Conservation (phyloP, 2,113 vertebrate genomes). For the Furnarius figulus region DNA sequence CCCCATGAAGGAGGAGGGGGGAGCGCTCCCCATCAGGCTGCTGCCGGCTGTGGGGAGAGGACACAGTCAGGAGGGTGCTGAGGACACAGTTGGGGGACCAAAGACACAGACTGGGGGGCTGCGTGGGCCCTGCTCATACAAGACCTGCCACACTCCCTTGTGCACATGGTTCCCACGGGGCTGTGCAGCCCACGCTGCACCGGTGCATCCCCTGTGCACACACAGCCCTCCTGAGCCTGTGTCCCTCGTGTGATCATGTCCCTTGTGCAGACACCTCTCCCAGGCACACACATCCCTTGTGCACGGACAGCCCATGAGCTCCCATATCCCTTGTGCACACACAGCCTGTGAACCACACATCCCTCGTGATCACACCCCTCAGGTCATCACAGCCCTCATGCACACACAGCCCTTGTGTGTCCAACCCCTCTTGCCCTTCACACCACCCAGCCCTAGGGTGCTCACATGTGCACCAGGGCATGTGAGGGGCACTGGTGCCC, state of each 20-base stretch:
- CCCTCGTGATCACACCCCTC: rapidly evolving
- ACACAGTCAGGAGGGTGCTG: not conserved
- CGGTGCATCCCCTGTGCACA: not conserved
- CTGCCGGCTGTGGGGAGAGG: conserved; percentile 78
- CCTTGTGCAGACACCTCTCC: not conserved
- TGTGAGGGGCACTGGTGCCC: rapidly evolving
- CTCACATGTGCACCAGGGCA: rapidly evolving
- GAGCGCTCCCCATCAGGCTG: conserved; percentile 91
- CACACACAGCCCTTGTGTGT: rapidly evolving
- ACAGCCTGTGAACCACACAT: not conserved
- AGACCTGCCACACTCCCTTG: rapidly evolving
- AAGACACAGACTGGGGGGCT: not conserved
- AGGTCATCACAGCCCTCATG: rapidly evolving
- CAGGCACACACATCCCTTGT: rapidly evolving
- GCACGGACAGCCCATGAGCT: rapidly evolving
- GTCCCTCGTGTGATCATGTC: not conserved
- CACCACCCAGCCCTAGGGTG: not conserved
- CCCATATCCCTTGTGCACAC: rapidly evolving
- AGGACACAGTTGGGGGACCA: not conserved
- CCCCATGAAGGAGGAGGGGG: conserved; percentile 94
- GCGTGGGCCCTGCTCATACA: rapidly evolving
- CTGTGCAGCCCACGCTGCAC: rapidly evolving
- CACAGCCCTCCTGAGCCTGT: not conserved
- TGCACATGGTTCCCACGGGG: not conserved
- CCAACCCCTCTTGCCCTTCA: not conserved